Percentiles rank a stretch among this genome's conserved stretches.
Evolutionary conservation across 2,888 invertebrate species (phyloP).

Genomic region (Stenolophus ochropezus): DNA sequence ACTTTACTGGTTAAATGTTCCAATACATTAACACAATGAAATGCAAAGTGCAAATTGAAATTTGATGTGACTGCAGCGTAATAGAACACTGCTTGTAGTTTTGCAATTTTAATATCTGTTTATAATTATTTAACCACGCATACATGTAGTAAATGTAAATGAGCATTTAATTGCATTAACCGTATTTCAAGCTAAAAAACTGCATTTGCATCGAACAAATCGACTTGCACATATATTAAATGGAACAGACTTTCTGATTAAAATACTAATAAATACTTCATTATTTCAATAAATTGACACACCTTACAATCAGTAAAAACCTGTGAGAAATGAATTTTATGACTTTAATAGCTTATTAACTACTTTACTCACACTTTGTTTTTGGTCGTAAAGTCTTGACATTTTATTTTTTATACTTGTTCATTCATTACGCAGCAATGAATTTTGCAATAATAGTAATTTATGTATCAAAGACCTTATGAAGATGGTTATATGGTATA

Average conservation of each 20-base stretch:
- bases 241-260: constrained; percentile 17
- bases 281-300: not conserved
- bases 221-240: constrained; percentile 26
- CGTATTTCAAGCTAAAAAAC: constrained; percentile 11
- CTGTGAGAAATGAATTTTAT: not conserved
- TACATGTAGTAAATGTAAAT: constrained; percentile 34
- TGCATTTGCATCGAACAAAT: constrained; percentile 26
- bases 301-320: not conserved
- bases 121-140: constrained; percentile 33
- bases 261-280: constrained; percentile 24
- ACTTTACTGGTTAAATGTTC: too few species aligned
- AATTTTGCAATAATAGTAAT: too few species aligned
- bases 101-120: constrained; percentile 24
- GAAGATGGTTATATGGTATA: too few species aligned
- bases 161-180: constrained; percentile 37
- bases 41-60: not conserved
- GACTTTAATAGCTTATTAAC: too few species aligned
- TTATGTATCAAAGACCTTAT: too few species aligned
- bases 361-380: too few species aligned
- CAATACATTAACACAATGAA: not conserved
- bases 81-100: constrained; percentile 4
- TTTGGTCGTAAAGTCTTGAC: too few species aligned
- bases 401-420: too few species aligned
- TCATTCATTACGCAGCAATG: too few species aligned
- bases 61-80: not conserved